Percentiles rank a stretch among this genome's conserved stretches.
Evolutionary conservation across 2,888 invertebrate species (phyloP).

Genomic region (Itoplectis maculator): DNA sequence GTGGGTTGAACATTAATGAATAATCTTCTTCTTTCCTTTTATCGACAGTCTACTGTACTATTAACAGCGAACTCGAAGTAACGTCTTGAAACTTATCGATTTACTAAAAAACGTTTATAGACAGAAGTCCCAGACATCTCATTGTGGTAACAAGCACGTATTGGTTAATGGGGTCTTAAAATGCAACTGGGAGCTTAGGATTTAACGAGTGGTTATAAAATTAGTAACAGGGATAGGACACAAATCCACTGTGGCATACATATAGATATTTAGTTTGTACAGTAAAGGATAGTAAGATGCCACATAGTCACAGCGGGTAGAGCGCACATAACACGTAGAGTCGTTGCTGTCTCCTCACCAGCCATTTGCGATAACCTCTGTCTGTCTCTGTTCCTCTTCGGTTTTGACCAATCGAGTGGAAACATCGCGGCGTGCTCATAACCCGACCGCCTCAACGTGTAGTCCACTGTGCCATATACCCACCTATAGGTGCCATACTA

Average conservation of each 20-base stretch:
- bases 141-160: no score
- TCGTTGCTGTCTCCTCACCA: conserved; percentile 19
- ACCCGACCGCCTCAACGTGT: conserved; percentile 39
- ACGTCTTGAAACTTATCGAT: no score
- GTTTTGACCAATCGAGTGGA: conserved; percentile 76
- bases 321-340: not conserved
- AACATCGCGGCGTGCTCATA: conserved; percentile 65
- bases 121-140: no score
- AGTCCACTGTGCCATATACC: conserved; percentile 21
- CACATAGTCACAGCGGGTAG: no score
- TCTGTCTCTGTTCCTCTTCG: conserved; percentile 21
- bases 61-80: no score
- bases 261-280: not conserved
- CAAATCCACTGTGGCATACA: not conserved
- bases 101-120: no score
- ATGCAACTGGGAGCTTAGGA: no score
- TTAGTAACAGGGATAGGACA: conserved; percentile 6
- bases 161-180: no score
- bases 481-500: not conserved
- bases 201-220: not conserved
- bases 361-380: not conserved
- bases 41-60: no score
- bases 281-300: not conserved
- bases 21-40: no score
- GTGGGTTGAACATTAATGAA: no score